These are phyloP conservation scores for Silurus meridionalis DNA, from an alignment of 2,113 vertebrate species.

Conservation along the genomic window DNA sequence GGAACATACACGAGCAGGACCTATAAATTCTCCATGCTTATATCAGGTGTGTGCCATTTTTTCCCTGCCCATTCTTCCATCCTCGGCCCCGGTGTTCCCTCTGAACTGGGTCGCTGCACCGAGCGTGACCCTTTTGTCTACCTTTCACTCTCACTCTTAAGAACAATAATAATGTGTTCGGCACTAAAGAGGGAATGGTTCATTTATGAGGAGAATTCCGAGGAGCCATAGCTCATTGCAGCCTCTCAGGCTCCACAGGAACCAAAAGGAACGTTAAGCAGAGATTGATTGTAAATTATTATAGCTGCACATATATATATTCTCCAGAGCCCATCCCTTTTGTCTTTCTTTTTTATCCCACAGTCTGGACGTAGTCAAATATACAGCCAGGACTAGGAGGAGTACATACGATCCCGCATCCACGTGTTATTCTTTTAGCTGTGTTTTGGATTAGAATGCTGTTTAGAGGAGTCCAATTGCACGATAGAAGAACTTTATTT, in stretches of 20 bases:
- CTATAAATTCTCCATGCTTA: neutral
- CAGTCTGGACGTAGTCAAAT: constrained; percentile 11
- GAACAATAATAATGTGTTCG: constrained; percentile 67
- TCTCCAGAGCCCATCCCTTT: constrained; percentile 22
- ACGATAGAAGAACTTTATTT: neutral
- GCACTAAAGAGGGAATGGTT: constrained; percentile 63
- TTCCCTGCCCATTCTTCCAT: constrained; percentile 12
- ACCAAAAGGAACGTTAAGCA: constrained; percentile 38
- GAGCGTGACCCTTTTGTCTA: constrained; percentile 55
- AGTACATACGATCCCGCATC: neutral
- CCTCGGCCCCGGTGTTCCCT: neutral
- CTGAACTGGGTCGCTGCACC: constrained; percentile 48
- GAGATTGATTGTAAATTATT: constrained; percentile 48
- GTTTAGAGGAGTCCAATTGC: neutral
- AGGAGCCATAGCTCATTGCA: constrained; percentile 59
- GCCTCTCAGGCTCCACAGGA: constrained; percentile 26
- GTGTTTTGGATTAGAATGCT: neutral
- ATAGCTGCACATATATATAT: constrained; percentile 40
- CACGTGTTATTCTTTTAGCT: neutral
- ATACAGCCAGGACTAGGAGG: neutral
- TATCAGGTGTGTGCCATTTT: neutral
- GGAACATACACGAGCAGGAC: neutral
- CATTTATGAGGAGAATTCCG: constrained; percentile 65
- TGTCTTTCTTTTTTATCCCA: constrained; percentile 19
- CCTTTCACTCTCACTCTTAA: constrained; percentile 53